These are phyloP conservation scores for Suillia variegata DNA, from an alignment of 2,888 invertebrate genomes.

Conservation along the genomic window DNA sequence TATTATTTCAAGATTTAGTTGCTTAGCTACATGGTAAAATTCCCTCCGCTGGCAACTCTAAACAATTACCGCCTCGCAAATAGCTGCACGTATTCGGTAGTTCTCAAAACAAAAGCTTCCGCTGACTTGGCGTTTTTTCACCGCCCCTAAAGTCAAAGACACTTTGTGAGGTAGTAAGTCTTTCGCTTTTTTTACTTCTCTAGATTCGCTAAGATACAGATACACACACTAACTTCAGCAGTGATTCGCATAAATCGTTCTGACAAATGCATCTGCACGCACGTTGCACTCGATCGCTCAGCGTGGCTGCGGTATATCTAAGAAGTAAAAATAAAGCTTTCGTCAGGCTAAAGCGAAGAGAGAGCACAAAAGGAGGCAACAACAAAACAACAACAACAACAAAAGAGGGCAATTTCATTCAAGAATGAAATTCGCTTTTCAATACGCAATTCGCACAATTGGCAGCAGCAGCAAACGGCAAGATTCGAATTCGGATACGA, in stretches of 20 bases:
- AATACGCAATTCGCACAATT: conserved; percentile 9
- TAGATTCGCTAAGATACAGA: no score
- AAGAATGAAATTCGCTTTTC: conserved; percentile 20
- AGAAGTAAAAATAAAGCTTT: no score
- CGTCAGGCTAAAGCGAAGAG: no score
- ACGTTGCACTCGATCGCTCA: not conserved
- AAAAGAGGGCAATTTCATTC: conserved; percentile 12
- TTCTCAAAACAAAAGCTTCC: not conserved
- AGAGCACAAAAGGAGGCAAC: no score
- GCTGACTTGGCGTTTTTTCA: not conserved
- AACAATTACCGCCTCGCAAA: not conserved
- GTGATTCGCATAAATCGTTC: conserved; percentile 31
- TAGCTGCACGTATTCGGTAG: not conserved
- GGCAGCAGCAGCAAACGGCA: not conserved
- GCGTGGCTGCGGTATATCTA: not conserved
- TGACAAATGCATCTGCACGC: conserved; percentile 11
- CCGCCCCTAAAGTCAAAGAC: conserved; percentile 15
- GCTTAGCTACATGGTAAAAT: no score
- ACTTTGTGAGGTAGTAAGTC: no score
- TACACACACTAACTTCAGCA: conserved; percentile 28
- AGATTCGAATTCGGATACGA: conserved; percentile 8
- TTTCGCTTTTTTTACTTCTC: no score
- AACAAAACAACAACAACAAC: no score
- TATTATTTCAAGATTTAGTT: no score
- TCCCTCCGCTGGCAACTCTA: no score